phyloP scores from a whole-genome alignment of 2,797 vertebrate species.

The Semotilus atromaculatus region DNA sequence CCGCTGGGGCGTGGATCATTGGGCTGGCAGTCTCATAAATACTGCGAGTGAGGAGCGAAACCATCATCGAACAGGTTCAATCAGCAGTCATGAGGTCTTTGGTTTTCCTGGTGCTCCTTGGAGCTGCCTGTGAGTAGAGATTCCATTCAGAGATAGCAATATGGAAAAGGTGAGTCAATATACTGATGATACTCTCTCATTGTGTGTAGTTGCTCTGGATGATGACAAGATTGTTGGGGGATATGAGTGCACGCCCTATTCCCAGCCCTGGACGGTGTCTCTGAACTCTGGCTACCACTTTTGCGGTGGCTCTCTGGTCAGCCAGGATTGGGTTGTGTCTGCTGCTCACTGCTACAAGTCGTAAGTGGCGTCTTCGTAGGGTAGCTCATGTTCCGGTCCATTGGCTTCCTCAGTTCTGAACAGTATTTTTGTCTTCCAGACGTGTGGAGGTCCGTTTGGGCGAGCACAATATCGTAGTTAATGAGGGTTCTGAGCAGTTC shows the following conservation, averaged over 20 bases:
- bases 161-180: neutral
- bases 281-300: constrained; percentile 60
- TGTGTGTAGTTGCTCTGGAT: constrained; percentile 59
- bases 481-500: constrained; percentile 76
- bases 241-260: constrained; percentile 60
- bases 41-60: constrained; percentile 26
- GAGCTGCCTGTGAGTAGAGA: constrained; percentile 74
- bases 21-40: constrained; percentile 54
- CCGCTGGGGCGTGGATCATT: neutral
- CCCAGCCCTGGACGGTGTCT: constrained; percentile 67
- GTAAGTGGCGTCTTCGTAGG: constrained; percentile 55
- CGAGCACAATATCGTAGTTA: constrained; percentile 72
- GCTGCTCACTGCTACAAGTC: constrained; percentile 69
- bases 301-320: constrained; percentile 70
- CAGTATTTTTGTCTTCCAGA: constrained; percentile 59
- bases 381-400: neutral
- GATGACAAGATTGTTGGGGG: constrained; percentile 71
- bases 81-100: constrained; percentile 68
- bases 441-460: constrained; percentile 82
- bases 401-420: constrained; percentile 28
- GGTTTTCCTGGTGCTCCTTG: constrained; percentile 75
- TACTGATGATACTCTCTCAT: neutral
- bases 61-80: constrained; percentile 56
- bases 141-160: neutral
- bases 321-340: constrained; percentile 65